Conservation (phyloP, 53 echinoderm and acorn worm genomes). For the Holothuria scabra region DNA sequence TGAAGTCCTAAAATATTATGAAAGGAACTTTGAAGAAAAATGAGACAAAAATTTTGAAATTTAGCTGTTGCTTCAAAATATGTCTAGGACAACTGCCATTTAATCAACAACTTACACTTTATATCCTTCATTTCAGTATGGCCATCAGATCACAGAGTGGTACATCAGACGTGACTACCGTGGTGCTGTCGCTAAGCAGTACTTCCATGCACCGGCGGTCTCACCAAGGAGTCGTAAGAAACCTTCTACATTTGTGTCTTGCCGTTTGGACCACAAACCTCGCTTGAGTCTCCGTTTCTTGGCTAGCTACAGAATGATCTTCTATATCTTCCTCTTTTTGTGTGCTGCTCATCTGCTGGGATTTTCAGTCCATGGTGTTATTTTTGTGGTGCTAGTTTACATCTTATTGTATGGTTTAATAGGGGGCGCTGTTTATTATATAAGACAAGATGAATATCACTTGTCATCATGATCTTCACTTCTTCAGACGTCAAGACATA, state of each 20-base stretch:
- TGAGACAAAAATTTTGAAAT: too few species aligned
- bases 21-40: too few species aligned
- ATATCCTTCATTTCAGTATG: slow-evolving; percentile 64
- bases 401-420: slow-evolving; percentile 72
- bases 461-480: slow-evolving; percentile 17
- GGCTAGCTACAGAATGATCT: slow-evolving; percentile 78
- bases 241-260: slow-evolving; percentile 44
- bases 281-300: slow-evolving; percentile 88
- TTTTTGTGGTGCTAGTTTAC: slow-evolving; percentile 48
- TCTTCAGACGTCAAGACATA: too few species aligned
- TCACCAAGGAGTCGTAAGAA: slow-evolving; percentile 50
- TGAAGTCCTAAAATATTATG: too few species aligned
- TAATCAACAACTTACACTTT: too few species aligned
- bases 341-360: slow-evolving; percentile 61
- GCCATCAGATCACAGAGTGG: slow-evolving; percentile 69
- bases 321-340: slow-evolving; percentile 55
- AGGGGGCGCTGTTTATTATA: slow-evolving; percentile 50
- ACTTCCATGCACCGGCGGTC: slow-evolving; percentile 69
- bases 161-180: slow-evolving; percentile 63
- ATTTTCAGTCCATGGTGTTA: slow-evolving; percentile 66
- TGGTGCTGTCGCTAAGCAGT: slow-evolving; percentile 83
- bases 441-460: not conserved
- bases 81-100: too few species aligned
- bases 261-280: slow-evolving; percentile 50
- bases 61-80: too few species aligned